Conservation (phyloP, 2,113 vertebrate species). For the Caracal caracal region DNA sequence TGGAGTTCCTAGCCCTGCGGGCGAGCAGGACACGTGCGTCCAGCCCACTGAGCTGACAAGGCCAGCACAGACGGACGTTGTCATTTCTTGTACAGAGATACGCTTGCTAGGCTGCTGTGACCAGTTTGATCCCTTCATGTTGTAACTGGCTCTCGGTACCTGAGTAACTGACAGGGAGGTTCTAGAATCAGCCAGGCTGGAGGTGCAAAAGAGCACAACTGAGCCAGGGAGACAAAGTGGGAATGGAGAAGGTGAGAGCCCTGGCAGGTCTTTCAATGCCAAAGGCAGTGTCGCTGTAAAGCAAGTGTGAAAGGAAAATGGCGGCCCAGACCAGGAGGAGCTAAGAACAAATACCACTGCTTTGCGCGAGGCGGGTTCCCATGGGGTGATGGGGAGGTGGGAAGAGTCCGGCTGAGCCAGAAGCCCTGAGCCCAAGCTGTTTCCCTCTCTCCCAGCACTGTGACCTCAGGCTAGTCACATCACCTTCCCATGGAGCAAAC, state of each 20-base stretch:
- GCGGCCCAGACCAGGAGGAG: accelerated
- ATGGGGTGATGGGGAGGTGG: accelerated
- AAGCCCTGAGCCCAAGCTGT: accelerated
- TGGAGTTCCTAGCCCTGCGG: accelerated
- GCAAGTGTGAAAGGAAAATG: background rate
- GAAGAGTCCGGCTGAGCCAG: background rate
- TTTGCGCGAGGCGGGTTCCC: accelerated
- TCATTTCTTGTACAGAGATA: background rate
- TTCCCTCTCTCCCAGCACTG: background rate
- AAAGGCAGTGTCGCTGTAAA: accelerated
- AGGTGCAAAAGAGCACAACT: background rate
- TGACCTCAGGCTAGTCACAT: background rate
- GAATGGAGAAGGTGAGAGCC: accelerated
- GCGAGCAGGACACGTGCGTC: background rate
- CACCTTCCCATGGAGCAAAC: accelerated
- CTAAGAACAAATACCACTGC: background rate
- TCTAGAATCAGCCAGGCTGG: background rate
- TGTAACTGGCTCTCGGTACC: background rate
- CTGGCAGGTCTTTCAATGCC: background rate
- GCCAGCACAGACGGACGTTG: accelerated
- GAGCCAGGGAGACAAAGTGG: background rate
- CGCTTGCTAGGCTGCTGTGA: background rate
- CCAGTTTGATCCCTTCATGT: background rate
- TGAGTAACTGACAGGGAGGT: background rate
- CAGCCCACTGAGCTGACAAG: background rate